phyloP scores from a whole-genome alignment of 2,797 vertebrate species.

The Tinamus major region DNA sequence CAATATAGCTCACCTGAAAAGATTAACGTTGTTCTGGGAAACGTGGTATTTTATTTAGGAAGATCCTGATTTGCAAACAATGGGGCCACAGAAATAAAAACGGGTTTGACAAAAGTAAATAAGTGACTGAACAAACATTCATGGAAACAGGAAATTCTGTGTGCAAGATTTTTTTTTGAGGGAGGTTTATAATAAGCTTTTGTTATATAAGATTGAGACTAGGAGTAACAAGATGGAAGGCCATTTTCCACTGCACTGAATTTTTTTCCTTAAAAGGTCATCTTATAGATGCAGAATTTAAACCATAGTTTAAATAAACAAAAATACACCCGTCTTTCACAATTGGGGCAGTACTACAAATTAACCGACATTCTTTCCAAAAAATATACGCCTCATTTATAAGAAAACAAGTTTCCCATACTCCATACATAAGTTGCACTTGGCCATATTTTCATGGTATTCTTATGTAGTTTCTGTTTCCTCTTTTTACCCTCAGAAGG shows the following conservation, averaged over 20 bases:
- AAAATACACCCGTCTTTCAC: neutral
- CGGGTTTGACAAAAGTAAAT: slow-evolving; percentile 19
- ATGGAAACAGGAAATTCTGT: slow-evolving; percentile 55
- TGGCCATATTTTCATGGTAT: neutral
- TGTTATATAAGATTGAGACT: slow-evolving; percentile 48
- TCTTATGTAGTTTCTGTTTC: neutral
- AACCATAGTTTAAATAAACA: neutral
- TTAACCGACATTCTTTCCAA: neutral
- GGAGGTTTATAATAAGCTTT: slow-evolving; percentile 35
- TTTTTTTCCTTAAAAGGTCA: neutral
- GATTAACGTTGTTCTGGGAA: slow-evolving; percentile 13
- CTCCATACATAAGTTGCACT: neutral
- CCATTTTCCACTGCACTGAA: slow-evolving; percentile 24
- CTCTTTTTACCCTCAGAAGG: neutral
- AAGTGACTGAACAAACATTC: slow-evolving; percentile 20
- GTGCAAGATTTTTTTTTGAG: slow-evolving; percentile 27
- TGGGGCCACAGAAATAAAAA: slow-evolving; percentile 9
- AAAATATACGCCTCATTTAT: slow-evolving; percentile 11
- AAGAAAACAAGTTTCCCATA: neutral
- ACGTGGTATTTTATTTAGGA: slow-evolving; percentile 12
- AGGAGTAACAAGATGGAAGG: slow-evolving; percentile 35
- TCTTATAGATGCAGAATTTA: slow-evolving; percentile 11
- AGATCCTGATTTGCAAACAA: slow-evolving; percentile 29
- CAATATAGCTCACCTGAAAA: neutral
- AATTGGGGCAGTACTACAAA: neutral